A percentile compares a stretch with the other conserved stretches of the same genome.
These are phyloP conservation scores for Cirrhinus mrigala DNA, from an alignment of 2,797 vertebrate genomes.

Conservation along the genomic window DNA sequence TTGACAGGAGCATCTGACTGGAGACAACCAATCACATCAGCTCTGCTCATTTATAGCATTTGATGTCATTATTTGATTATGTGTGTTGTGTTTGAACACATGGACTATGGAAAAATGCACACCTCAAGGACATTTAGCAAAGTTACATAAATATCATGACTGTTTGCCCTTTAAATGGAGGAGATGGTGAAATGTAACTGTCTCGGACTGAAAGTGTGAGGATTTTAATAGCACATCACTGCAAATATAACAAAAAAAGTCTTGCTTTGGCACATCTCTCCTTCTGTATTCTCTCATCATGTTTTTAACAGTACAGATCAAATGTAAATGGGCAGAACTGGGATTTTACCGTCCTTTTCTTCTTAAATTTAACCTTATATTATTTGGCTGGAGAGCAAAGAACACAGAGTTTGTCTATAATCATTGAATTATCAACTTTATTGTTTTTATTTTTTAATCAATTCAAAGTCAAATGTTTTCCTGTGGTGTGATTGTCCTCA, in stretches of 20 bases:
- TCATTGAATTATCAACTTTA: not conserved
- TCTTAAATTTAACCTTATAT: not conserved
- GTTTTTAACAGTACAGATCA: not conserved
- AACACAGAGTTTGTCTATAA: not conserved
- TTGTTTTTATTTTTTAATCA: not conserved
- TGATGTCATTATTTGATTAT: conserved; percentile 14
- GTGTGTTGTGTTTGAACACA: not conserved
- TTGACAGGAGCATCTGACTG: not conserved
- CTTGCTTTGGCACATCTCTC: not conserved
- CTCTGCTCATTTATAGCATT: conserved; percentile 34
- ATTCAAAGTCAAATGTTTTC: conserved; percentile 8
- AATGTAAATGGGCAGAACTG: not conserved
- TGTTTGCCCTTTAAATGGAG: not conserved
- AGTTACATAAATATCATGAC: not conserved
- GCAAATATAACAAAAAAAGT: not conserved
- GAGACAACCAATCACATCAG: conserved; percentile 15
- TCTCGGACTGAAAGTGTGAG: not conserved
- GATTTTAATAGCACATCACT: not conserved
- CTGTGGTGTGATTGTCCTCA: not conserved
- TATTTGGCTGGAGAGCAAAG: not conserved
- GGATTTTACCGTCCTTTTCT: not conserved
- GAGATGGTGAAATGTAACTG: not conserved
- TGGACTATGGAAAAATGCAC: conserved; percentile 20
- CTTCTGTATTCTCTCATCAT: not conserved
- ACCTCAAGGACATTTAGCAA: not conserved